Evolutionary conservation across 2,113 vertebrate genomes (phyloP).

Genomic region (Chamaetylas fuelleborni): DNA sequence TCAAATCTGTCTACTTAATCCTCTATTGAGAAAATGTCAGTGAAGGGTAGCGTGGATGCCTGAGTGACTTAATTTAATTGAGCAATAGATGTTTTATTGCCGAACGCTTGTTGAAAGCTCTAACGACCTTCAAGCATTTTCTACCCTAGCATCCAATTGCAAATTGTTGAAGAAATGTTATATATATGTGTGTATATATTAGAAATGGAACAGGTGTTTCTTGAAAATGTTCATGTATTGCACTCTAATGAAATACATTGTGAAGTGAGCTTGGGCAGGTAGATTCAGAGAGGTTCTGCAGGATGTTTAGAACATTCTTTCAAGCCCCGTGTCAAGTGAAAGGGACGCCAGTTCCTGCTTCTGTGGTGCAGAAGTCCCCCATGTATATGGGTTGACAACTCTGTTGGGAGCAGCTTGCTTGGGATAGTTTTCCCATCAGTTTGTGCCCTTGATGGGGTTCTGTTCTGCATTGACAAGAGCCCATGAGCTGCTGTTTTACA

Average conservation of each 20-base stretch:
- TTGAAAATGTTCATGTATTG: neutral
- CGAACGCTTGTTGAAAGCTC: neutral
- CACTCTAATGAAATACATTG: neutral
- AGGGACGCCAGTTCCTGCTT: neutral
- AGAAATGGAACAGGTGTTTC: neutral
- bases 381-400: neutral
- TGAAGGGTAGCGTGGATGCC: slow-evolving; percentile 18
- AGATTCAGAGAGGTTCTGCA: neutral
- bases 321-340: fast-evolving
- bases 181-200: fast-evolving
- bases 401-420: neutral
- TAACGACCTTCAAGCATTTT: neutral
- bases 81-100: slow-evolving; percentile 24
- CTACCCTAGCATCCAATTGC: neutral
- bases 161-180: neutral
- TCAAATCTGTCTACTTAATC: slow-evolving; percentile 51
- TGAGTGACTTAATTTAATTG: slow-evolving; percentile 53
- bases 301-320: neutral
- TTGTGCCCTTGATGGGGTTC: neutral
- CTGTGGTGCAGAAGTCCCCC: neutral
- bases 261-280: neutral
- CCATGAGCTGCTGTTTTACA: neutral
- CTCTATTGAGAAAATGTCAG: slow-evolving; percentile 55
- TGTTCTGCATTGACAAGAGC: neutral
- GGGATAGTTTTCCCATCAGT: neutral